A percentile compares a stretch with the other conserved stretches of the same genome.
Evolutionary conservation across 2,888 invertebrate species (phyloP).

Genomic region (Nipponacmea schrenckii): DNA sequence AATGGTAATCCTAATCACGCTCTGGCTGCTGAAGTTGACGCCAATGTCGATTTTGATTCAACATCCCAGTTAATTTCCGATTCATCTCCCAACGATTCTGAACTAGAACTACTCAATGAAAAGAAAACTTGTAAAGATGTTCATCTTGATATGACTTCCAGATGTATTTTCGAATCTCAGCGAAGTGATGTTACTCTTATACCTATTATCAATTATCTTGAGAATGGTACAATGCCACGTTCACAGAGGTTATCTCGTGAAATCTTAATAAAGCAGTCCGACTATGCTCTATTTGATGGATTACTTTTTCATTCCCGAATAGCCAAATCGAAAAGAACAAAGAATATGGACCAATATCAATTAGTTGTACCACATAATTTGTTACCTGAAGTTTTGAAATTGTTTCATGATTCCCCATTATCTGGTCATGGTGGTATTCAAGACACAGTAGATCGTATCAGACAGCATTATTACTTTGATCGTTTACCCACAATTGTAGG

Average conservation of each 20-base stretch:
- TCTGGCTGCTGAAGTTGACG: neutral
- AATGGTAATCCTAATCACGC: neutral
- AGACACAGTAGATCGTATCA: conserved; percentile 24
- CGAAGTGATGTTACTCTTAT: conserved; percentile 4
- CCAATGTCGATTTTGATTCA: neutral
- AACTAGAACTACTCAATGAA: neutral
- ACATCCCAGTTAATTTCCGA: neutral
- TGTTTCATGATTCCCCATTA: conserved; percentile 27
- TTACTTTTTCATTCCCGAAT: conserved; percentile 26
- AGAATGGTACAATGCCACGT: conserved; percentile 15
- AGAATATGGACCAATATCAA: conserved; percentile 20
- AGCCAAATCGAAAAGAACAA: conserved; percentile 23
- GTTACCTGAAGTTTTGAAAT: conserved; percentile 16
- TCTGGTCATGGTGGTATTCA: conserved; percentile 27
- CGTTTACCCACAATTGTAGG: conserved; percentile 16
- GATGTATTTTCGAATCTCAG: conserved; percentile 6
- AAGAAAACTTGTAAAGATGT: neutral
- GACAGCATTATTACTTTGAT: conserved; percentile 23
- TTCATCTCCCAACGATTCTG: neutral
- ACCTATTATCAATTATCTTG: conserved; percentile 10
- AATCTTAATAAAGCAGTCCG: conserved; percentile 22
- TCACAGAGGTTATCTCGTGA: conserved; percentile 23
- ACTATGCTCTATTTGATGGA: conserved; percentile 25
- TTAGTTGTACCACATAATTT: conserved; percentile 24
- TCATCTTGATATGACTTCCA: neutral